Base-by-base conservation (phyloP, 2,888 invertebrate species). In the Andrena fulva region DNA sequence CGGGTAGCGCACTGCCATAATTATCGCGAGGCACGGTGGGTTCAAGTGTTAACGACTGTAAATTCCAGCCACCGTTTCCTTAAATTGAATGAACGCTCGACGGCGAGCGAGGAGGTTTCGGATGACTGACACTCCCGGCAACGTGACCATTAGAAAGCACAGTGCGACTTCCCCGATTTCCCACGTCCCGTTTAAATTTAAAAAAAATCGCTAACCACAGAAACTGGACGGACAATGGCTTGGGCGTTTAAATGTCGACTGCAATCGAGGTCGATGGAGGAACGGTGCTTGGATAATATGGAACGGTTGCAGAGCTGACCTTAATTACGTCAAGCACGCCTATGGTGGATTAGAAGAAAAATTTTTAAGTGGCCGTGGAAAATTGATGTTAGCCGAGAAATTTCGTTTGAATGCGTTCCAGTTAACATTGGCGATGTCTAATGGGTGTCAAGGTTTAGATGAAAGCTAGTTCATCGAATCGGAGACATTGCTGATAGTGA, bases 131-230 rank as follows among this genome's bases (percentile, higher is more conserved):
- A 48, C 12, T 33, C n/a, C 24, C 10, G 66, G n/a, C 10, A n/a
- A 42, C 12, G n/a, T 24, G 56, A 2, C 4, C 31, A n/a, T 31
- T 75, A 52, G 79, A 79, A 70, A 79, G 75, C 29, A 33, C 20
- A 74, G 68, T 56, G n/a, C 56, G 29, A 64, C 59, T 79, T 70
- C 69, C 69, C 27, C 50, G 5, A 50, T 69, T 79, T 75, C 76
- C 24, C 64, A 74, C 60, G 64, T 64, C 10, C 56, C 8, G 35
- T 48, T 75, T 69, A 24, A 35, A 50, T 66, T 50, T 27, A 29
- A 24, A 31, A 50, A 29, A 42, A 42, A 20, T 77, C 20, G 29
- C 12, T 35, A 2, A 16, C 35, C 50, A 20, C 20, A 29, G 50
- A 56, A 73, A 64, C n/a, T 5, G n/a, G 20, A 31, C 48, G 24